Evolutionary conservation across 2,888 invertebrate species (phyloP).

Genomic region (Agrotis puta): DNA sequence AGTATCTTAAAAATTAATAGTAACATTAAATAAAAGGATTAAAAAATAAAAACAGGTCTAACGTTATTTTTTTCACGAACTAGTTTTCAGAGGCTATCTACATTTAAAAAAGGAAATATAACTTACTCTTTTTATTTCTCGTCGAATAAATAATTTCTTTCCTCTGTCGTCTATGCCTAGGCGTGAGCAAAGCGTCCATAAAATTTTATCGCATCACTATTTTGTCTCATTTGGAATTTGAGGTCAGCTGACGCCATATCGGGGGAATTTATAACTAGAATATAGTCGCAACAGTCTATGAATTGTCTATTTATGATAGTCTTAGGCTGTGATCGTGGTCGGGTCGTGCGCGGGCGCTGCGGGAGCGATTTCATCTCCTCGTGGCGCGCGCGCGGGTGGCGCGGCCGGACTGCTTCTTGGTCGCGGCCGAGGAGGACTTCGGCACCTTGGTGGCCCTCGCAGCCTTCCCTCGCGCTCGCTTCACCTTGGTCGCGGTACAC

Average conservation of each 20-base stretch:
- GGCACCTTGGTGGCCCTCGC: constrained; percentile 66
- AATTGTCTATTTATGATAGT: constrained; percentile 64
- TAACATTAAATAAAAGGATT: constrained; percentile 87
- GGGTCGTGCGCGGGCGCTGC: too few relatives aligned
- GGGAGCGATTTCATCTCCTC: constrained; percentile 79
- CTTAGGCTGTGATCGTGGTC: too few relatives aligned
- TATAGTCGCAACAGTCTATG: constrained; percentile 73
- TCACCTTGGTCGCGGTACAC: constrained; percentile 68
- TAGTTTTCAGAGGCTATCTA: constrained; percentile 68
- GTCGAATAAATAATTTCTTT: constrained; percentile 68
- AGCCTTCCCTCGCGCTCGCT: constrained; percentile 66
- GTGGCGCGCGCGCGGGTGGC: constrained; percentile 75
- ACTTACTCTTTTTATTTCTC: constrained; percentile 72
- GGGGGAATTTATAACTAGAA: constrained; percentile 64
- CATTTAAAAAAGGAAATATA: constrained; percentile 71
- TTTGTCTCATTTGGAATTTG: constrained; percentile 80
- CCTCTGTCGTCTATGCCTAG: constrained; percentile 60
- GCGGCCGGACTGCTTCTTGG: constrained; percentile 76
- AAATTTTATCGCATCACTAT: constrained; percentile 78
- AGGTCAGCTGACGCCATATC: constrained; percentile 72
- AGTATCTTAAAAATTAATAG: constrained; percentile 87
- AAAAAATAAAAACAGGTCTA: constrained; percentile 78
- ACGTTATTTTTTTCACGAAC: constrained; percentile 64
- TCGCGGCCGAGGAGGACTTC: too few relatives aligned
- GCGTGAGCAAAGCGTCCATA: constrained; percentile 75